Conservation (phyloP, 2,797 vertebrate genomes). For the Platyrinchus mystaceus region DNA sequence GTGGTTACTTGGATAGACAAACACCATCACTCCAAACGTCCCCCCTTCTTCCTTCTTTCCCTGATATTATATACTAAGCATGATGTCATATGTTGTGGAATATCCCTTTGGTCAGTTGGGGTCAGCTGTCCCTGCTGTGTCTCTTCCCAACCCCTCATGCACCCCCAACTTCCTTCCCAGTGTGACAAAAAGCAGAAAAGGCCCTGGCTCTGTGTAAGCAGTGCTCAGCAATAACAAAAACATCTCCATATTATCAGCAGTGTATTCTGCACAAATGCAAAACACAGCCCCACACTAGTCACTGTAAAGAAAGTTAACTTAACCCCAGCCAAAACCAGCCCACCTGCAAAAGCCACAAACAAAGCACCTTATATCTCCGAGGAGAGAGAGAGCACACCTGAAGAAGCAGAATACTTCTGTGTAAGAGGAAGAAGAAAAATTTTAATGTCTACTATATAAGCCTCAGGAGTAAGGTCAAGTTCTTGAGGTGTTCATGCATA, state of each 20-base stretch:
- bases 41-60: not conserved
- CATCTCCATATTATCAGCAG: not conserved
- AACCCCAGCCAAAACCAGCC: not conserved
- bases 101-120: not conserved
- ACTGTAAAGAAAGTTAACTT: not conserved
- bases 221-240: not conserved
- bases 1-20: not conserved
- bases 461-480: not conserved
- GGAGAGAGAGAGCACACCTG: not conserved
- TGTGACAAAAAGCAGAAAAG: accelerated
- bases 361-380: not conserved
- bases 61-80: not conserved
- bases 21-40: not conserved
- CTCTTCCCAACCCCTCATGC: not conserved
- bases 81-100: not conserved
- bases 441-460: not conserved
- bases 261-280: not conserved
- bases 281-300: not conserved
- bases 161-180: not conserved
- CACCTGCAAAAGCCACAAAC: not conserved
- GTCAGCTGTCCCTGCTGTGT: not conserved
- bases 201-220: not conserved
- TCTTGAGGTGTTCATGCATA: not conserved
- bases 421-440: not conserved
- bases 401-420: not conserved